Evolutionary conservation across 2,113 vertebrate species (phyloP).

Genomic region (Xyrauchen texanus): DNA sequence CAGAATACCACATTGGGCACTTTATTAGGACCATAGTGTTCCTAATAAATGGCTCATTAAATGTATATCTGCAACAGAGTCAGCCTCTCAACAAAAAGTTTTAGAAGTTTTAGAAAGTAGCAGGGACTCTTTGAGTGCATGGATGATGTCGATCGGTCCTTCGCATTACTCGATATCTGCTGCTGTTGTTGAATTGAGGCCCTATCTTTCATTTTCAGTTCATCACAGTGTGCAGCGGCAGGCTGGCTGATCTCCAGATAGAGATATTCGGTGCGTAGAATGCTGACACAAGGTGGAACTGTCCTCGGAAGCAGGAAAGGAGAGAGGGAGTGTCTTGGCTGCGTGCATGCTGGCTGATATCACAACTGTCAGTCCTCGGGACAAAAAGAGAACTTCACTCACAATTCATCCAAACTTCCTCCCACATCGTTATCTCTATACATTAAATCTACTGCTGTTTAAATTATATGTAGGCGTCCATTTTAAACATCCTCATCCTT

Average conservation of each 20-base stretch:
- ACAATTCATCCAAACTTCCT: conserved; percentile 10
- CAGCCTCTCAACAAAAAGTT: too few relatives aligned
- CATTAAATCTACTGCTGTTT: background rate
- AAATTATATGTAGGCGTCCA: background rate
- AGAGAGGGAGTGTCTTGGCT: conserved; percentile 26
- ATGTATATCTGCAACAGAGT: too few relatives aligned
- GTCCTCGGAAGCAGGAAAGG: conserved; percentile 31
- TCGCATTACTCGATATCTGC: conserved; percentile 10
- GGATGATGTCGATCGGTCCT: conserved; percentile 27
- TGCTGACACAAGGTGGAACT: conserved; percentile 52
- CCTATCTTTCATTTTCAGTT: conserved; percentile 49
- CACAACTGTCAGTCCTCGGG: conserved; percentile 43
- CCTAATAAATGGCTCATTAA: too few relatives aligned
- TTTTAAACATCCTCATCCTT: conserved; percentile 3
- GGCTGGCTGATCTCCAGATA: conserved; percentile 48
- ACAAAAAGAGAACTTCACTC: conserved; percentile 37
- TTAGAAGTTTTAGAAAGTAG: conserved; percentile 37
- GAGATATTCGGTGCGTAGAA: conserved; percentile 36
- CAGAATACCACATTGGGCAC: too few relatives aligned
- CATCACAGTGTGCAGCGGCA: background rate
- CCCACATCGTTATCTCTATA: conserved; percentile 4
- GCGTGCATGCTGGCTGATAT: conserved; percentile 23
- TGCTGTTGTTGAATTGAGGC: conserved; percentile 16
- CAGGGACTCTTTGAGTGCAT: background rate
- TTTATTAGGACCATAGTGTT: too few relatives aligned